These are phyloP conservation scores for Nymphalis urticae DNA, from an alignment of 2,888 invertebrate genomes.

Conservation along the genomic window DNA sequence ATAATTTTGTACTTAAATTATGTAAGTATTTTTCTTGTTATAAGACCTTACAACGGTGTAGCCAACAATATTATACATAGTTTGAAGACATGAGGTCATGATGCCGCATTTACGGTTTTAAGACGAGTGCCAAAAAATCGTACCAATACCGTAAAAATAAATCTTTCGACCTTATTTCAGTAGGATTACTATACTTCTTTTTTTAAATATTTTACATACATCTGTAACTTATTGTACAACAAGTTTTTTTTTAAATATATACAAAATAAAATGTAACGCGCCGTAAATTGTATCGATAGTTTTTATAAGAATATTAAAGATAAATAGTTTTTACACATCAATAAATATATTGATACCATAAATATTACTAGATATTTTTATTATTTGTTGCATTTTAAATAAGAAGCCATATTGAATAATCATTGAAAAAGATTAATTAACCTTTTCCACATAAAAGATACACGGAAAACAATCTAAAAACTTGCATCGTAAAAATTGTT, in stretches of 20 bases:
- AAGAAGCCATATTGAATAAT: background rate
- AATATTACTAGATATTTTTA: no score
- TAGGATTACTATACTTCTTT: background rate
- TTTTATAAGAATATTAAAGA: no score
- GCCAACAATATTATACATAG: slow-evolving; percentile 8
- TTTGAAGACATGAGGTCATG: slow-evolving; percentile 16
- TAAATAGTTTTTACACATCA: no score
- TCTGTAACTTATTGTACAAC: background rate
- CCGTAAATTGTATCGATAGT: no score
- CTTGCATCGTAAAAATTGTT: no score
- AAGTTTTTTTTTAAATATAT: no score
- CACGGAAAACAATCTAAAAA: background rate
- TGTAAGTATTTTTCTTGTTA: background rate
- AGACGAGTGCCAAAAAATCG: slow-evolving; percentile 9
- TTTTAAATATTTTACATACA: background rate
- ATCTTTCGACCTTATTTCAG: slow-evolving; percentile 1
- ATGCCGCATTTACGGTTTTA: slow-evolving; percentile 7
- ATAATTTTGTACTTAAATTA: background rate
- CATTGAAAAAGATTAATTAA: background rate
- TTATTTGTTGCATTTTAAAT: no score
- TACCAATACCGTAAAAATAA: slow-evolving; percentile 7
- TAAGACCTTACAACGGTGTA: background rate
- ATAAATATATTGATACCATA: no score
- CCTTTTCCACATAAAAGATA: no score
- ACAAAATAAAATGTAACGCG: no score